These are phyloP conservation scores for Myotis davidii DNA, from an alignment of 2,113 vertebrate species.

Conservation along the genomic window DNA sequence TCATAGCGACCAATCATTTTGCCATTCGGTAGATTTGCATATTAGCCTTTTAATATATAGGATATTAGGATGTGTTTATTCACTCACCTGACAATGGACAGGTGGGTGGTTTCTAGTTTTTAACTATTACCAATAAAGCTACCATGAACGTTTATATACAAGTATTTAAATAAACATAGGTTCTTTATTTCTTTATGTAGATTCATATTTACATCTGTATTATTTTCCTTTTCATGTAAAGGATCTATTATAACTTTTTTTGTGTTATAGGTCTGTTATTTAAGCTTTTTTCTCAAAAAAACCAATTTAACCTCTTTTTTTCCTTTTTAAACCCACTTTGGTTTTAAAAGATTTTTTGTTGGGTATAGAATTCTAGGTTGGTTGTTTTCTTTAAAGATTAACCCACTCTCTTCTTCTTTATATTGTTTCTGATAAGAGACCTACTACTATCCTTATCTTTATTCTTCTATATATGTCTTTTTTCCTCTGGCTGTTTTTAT, in stretches of 20 bases:
- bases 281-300: conserved; percentile 16
- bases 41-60: no score
- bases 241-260: neutral
- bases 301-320: neutral
- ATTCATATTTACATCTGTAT: neutral
- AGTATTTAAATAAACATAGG: neutral
- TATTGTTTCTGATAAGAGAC: neutral
- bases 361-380: conserved; percentile 9
- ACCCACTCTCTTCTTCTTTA: neutral
- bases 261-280: neutral
- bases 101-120: conserved; percentile 10
- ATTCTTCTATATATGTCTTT: neutral
- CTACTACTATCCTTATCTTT: neutral
- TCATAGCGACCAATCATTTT: no score
- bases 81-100: neutral
- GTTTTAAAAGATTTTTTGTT: conserved; percentile 38
- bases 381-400: neutral
- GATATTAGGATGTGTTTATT: neutral
- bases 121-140: conserved; percentile 14
- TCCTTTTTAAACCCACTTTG: neutral
- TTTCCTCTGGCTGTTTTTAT: neutral
- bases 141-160: neutral
- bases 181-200: conserved; percentile 40
- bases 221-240: conserved; percentile 3
- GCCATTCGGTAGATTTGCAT: no score